Percentiles rank a stretch among this genome's conserved stretches.
These are phyloP conservation scores for Baronia brevicornis DNA, from an alignment of 2,888 invertebrate species.

Conservation along the genomic window DNA sequence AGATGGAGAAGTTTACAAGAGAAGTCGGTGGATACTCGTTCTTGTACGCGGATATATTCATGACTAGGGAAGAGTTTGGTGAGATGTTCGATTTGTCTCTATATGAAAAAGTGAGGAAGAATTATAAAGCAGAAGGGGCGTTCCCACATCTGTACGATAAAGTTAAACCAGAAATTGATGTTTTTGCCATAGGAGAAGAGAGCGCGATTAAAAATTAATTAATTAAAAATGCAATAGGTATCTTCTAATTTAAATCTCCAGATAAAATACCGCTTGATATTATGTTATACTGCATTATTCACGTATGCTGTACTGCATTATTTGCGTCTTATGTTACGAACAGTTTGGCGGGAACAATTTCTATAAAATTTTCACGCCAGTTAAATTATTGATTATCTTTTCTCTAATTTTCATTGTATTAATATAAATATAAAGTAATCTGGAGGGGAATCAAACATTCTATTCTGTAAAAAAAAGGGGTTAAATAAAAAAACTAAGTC, in stretches of 20 bases:
- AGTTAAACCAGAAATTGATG: slow-evolving; percentile 80
- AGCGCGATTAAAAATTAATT: slow-evolving; percentile 30
- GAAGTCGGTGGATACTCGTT: slow-evolving; percentile 81
- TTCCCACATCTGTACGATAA: slow-evolving; percentile 81
- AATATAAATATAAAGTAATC: too few species aligned
- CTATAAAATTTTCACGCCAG: too few species aligned
- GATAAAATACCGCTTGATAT: too few species aligned
- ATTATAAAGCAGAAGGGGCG: slow-evolving; percentile 74
- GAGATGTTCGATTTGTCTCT: slow-evolving; percentile 80
- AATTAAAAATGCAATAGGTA: too few species aligned
- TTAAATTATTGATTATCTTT: neutral
- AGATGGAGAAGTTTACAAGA: slow-evolving; percentile 81
- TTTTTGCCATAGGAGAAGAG: slow-evolving; percentile 72
- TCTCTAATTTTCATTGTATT: slow-evolving; percentile 1
- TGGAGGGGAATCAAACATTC: too few species aligned
- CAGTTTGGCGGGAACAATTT: too few species aligned
- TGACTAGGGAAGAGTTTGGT: slow-evolving; percentile 78
- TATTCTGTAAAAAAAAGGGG: too few species aligned
- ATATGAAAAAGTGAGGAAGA: slow-evolving; percentile 76
- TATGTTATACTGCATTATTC: too few species aligned
- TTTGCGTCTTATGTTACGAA: too few species aligned
- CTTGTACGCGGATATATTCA: slow-evolving; percentile 82
- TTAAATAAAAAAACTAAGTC: too few species aligned
- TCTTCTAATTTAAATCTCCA: too few species aligned
- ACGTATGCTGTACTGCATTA: too few species aligned